These are phyloP conservation scores for Drosophila kanekoi DNA, from an alignment of 2,888 invertebrate species.

Conservation along the genomic window DNA sequence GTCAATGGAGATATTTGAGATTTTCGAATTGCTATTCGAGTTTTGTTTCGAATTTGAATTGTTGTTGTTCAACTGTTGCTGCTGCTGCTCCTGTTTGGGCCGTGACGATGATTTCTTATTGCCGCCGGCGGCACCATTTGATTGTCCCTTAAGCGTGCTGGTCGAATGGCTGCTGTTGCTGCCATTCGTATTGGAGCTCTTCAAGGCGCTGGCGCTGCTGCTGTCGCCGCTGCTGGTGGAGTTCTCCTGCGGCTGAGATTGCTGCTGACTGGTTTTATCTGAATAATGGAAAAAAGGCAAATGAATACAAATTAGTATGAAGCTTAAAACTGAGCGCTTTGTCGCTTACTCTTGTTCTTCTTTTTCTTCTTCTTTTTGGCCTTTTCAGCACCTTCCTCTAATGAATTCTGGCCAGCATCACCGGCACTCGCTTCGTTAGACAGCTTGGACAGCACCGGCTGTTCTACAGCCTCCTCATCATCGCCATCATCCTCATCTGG, in stretches of 20 bases:
- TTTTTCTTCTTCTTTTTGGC: constrained; percentile 81
- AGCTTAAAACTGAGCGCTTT: not conserved
- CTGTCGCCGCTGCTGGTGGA: constrained; percentile 76
- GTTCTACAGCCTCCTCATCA: constrained; percentile 47
- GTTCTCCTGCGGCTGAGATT: constrained; percentile 65
- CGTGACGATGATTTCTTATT: constrained; percentile 48
- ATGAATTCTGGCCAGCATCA: constrained; percentile 15
- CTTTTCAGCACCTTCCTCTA: constrained; percentile 49
- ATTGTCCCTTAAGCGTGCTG: constrained; percentile 81
- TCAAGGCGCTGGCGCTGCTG: constrained; percentile 54
- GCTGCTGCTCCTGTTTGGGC: constrained; percentile 49
- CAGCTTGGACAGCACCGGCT: constrained; percentile 14
- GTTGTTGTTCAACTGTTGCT: constrained; percentile 41
- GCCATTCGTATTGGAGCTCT: constrained; percentile 43
- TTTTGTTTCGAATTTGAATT: constrained; percentile 39
- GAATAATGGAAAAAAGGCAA: constrained; percentile 5
- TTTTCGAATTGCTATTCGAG: constrained; percentile 70
- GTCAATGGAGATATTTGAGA: constrained; percentile 63
- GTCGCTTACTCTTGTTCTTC: constrained; percentile 83
- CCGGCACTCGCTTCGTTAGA: constrained; percentile 10
- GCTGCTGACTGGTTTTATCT: constrained; percentile 82
- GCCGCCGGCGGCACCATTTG: constrained; percentile 52
- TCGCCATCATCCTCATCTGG: constrained; percentile 14
- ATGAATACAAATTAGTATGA: not conserved
- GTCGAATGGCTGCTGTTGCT: constrained; percentile 58